phyloP scores from a whole-genome alignment of 2,888 invertebrate species.

The Mythimna impura region DNA sequence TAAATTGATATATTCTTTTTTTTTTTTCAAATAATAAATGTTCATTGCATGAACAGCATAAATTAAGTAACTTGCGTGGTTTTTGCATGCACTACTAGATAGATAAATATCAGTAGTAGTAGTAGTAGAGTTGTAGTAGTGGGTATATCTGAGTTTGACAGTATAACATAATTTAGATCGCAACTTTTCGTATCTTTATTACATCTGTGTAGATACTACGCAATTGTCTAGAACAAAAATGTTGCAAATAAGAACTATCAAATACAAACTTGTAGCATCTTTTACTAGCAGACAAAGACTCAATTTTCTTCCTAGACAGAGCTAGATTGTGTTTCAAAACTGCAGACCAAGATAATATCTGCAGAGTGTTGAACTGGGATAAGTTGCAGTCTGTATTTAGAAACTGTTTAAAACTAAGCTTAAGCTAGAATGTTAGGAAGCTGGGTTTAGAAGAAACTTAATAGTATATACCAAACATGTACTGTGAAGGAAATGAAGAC shows the following conservation, averaged over 20 bases:
- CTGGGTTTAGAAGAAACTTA: slow-evolving; percentile 45
- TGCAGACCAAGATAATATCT: slow-evolving; percentile 57
- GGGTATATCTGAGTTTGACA: too few relatives aligned
- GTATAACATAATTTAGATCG: neutral
- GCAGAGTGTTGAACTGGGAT: slow-evolving; percentile 40
- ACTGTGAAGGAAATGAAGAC: slow-evolving; percentile 16
- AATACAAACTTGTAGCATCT: slow-evolving; percentile 23
- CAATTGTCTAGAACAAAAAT: slow-evolving; percentile 8
- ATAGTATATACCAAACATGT: slow-evolving; percentile 8
- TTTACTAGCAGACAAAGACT: slow-evolving; percentile 24
- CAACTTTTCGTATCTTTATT: neutral
- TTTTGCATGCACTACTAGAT: too few relatives aligned
- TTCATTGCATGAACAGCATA: too few relatives aligned
- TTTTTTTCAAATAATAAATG: too few relatives aligned
- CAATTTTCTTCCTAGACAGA: slow-evolving; percentile 18
- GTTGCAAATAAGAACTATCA: slow-evolving; percentile 23
- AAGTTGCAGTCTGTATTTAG: slow-evolving; percentile 56
- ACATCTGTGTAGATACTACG: neutral
- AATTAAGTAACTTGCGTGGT: too few relatives aligned
- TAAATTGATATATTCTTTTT: too few relatives aligned
- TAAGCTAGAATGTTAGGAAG: slow-evolving; percentile 23
- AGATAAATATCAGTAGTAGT: too few relatives aligned
- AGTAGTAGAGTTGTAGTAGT: too few relatives aligned
- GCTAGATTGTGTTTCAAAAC: slow-evolving; percentile 53
- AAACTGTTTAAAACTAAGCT: slow-evolving; percentile 53